Conservation (phyloP, 2,113 vertebrate species). For the Carettochelys insculpta region DNA sequence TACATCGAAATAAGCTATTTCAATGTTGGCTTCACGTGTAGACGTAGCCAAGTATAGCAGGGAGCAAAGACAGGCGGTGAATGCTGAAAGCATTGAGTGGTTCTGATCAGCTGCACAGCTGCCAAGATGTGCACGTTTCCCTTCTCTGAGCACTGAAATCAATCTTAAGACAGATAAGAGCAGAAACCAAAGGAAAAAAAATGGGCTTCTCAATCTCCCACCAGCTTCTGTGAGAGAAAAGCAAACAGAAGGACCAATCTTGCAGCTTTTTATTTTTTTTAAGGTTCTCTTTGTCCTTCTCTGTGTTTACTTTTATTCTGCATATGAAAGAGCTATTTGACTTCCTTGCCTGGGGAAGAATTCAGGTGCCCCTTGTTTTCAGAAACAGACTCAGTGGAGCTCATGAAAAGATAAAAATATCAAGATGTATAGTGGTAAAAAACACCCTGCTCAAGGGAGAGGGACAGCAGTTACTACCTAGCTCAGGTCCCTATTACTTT, state of each 20-base stretch:
- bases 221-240: background rate
- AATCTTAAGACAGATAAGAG: background rate
- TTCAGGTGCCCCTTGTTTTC: background rate
- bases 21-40: no score
- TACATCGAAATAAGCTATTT: no score
- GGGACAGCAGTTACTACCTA: rapidly evolving
- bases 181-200: background rate
- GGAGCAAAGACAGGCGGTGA: background rate
- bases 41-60: no score
- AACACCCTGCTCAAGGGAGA: background rate
- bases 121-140: rapidly evolving
- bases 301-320: background rate
- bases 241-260: background rate
- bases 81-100: background rate
- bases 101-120: background rate
- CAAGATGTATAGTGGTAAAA: background rate
- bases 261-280: background rate
- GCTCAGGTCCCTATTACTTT: background rate
- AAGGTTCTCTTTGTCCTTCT: background rate
- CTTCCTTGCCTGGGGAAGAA: background rate
- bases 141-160: background rate
- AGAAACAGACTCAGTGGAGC: background rate
- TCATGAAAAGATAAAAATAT: background rate
- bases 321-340: background rate
- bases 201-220: background rate